Evolutionary conservation across 2,797 vertebrate genomes (phyloP).

Genomic region (Lutjanus argentimaculatus): DNA sequence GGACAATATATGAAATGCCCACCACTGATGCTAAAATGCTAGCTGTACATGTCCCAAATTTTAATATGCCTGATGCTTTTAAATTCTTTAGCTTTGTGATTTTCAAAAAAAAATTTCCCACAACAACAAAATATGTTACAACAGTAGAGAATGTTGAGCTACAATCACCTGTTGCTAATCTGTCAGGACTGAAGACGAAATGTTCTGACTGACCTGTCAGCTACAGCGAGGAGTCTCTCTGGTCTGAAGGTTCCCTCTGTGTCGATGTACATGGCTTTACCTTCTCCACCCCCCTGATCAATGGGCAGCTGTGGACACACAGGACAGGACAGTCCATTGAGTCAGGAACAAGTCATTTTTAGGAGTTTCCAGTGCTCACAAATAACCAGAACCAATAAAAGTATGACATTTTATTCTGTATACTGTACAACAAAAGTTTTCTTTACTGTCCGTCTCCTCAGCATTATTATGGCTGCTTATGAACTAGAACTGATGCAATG

Average conservation of each 20-base stretch:
- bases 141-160: too few species aligned
- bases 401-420: neutral
- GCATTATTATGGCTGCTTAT: too few species aligned
- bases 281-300: conserved; percentile 95
- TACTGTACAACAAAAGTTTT: neutral
- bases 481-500: too few species aligned
- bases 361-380: neutral
- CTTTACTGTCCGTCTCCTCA: neutral
- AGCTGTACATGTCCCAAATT: neutral
- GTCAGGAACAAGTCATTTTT: neutral
- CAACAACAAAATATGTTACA: neutral
- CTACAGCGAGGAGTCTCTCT: conserved; percentile 95
- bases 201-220: conserved; percentile 88
- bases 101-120: neutral
- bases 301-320: conserved; percentile 90
- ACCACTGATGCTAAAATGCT: neutral
- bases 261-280: conserved; percentile 99
- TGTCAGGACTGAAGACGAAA: neutral
- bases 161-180: too few species aligned
- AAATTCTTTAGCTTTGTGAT: too few species aligned
- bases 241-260: conserved; percentile 97
- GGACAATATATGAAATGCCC: neutral
- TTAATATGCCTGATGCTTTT: neutral
- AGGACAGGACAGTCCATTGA: neutral
- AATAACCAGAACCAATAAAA: neutral